Conservation (phyloP, 2,797 vertebrate species). For the Eupleurogrammus muticus region DNA sequence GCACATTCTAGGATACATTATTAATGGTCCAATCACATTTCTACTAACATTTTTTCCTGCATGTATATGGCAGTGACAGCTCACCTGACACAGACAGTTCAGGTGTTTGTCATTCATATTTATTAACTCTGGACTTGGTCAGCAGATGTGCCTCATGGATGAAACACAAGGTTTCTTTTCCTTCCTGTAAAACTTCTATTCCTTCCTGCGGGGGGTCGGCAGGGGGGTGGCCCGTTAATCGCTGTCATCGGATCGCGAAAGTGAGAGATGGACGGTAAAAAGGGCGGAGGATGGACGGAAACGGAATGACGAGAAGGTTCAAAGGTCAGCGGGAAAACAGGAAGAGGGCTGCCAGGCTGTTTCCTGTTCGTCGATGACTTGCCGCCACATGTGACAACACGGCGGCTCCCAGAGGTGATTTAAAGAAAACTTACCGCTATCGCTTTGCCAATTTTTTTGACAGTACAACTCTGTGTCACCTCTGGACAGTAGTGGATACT, state of each 20-base stretch:
- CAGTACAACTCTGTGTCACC: no score
- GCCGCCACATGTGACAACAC: conserved; percentile 6
- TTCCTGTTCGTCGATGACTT: conserved; percentile 62
- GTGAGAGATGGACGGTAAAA: neutral
- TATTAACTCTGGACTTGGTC: no score
- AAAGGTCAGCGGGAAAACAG: conserved; percentile 65
- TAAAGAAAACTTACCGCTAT: neutral
- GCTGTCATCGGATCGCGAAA: conserved; percentile 23
- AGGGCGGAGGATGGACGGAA: conserved; percentile 32
- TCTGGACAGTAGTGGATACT: no score
- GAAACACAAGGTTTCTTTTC: conserved; percentile 9
- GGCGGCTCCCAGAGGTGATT: neutral
- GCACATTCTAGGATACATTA: no score
- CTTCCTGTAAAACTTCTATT: neutral
- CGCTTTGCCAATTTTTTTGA: neutral
- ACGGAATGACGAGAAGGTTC: neutral
- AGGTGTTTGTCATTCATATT: no score
- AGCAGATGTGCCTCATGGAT: no score
- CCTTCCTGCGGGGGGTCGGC: no score
- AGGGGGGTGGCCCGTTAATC: fast-evolving
- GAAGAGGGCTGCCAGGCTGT: conserved; percentile 53
- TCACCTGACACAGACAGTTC: no score
- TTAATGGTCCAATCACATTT: no score
- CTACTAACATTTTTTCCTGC: no score
- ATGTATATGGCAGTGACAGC: no score